Percentiles rank a stretch among this genome's conserved stretches.
Conservation (phyloP, 2,888 invertebrate genomes). For the Erebia ligea region DNA sequence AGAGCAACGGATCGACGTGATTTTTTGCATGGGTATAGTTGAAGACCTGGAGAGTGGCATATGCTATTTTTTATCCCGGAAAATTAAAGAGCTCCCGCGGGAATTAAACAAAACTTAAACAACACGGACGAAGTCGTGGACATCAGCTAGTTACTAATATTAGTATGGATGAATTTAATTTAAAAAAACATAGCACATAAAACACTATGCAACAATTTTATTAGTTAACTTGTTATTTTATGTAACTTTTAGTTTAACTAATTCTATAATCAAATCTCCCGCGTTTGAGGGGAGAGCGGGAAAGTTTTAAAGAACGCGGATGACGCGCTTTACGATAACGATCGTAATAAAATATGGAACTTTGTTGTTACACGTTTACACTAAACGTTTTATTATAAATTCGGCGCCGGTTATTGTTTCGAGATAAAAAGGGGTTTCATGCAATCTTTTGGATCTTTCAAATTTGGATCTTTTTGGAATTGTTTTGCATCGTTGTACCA, state of each 20-base stretch:
- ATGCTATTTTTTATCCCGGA: too few species aligned
- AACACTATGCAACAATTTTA: too few species aligned
- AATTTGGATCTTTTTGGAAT: not conserved
- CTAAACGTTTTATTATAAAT: constrained; percentile 81
- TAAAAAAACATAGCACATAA: too few species aligned
- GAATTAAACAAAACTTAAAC: too few species aligned
- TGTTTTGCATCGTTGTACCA: not conserved
- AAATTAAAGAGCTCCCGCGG: too few species aligned
- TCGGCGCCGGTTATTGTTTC: constrained; percentile 61
- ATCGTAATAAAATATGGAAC: constrained; percentile 82
- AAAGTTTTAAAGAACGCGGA: constrained; percentile 73
- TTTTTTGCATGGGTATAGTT: too few species aligned
- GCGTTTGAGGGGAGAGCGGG: constrained; percentile 57
- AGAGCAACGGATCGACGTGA: too few species aligned
- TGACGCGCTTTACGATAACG: constrained; percentile 78
- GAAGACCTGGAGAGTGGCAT: too few species aligned
- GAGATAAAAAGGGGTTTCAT: constrained; percentile 43
- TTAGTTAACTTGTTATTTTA: too few species aligned
- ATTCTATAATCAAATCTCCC: constrained; percentile 76
- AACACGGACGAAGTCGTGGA: too few species aligned
- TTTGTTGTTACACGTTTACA: constrained; percentile 73
- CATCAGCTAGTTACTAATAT: too few species aligned
- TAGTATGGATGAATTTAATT: too few species aligned
- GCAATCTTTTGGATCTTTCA: constrained; percentile 16
- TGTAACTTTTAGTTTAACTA: constrained; percentile 70